Conservation (phyloP, 2,888 invertebrate genomes). For the Andrena hattorfiana region DNA sequence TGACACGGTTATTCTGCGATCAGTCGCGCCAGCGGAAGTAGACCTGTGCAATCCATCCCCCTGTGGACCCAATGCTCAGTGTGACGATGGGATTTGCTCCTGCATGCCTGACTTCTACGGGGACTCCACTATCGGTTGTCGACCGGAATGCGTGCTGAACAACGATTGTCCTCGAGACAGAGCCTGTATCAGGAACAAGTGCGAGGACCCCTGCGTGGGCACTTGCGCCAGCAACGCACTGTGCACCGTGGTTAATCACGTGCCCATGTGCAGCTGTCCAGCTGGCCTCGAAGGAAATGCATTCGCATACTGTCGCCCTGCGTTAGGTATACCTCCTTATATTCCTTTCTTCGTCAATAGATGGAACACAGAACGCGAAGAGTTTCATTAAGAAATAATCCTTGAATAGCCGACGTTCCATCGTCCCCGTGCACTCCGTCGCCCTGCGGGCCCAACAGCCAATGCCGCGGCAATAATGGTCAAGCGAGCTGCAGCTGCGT, state of each 20-base stretch:
- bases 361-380: no score
- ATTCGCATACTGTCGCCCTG: constrained; percentile 82
- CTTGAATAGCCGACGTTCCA: constrained; percentile 42
- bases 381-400: background rate
- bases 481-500: constrained; percentile 87
- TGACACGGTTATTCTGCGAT: background rate
- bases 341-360: background rate
- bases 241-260: constrained; percentile 92
- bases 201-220: constrained; percentile 92
- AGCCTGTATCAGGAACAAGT: constrained; percentile 91
- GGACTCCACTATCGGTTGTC: constrained; percentile 86
- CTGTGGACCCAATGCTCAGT: constrained; percentile 90
- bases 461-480: constrained; percentile 86
- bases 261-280: constrained; percentile 91
- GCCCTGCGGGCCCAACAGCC: constrained; percentile 92
- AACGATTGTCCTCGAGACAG: constrained; percentile 90
- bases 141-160: constrained; percentile 90
- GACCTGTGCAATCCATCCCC: constrained; percentile 94
- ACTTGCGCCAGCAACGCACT: constrained; percentile 92
- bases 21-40: constrained; percentile 67
- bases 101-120: constrained; percentile 88
- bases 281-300: constrained; percentile 85
- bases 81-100: constrained; percentile 87
- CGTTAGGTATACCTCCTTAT: constrained; percentile 78
- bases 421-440: constrained; percentile 89